Percentiles rank a stretch among this genome's conserved stretches.
Evolutionary conservation across 2,113 vertebrate species (phyloP).

Genomic region (Ctenomys sociabilis): DNA sequence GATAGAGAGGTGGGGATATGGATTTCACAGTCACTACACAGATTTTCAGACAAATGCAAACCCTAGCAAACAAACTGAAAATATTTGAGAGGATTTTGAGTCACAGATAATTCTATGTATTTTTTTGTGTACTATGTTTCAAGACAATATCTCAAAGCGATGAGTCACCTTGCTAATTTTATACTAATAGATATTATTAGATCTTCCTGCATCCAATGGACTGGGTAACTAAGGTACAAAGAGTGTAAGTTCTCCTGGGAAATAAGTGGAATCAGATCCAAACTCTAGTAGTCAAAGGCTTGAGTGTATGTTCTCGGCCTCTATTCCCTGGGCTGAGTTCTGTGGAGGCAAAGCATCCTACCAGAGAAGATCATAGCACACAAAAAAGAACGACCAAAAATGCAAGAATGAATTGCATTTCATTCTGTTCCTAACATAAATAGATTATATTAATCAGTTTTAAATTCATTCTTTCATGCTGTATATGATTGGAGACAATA

Average conservation of each 20-base stretch:
- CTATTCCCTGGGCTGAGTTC: not conserved
- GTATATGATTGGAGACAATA: not conserved
- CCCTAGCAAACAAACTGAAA: not conserved
- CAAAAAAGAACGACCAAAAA: not conserved
- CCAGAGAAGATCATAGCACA: not conserved
- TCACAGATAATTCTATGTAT: not conserved
- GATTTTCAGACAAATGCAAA: not conserved
- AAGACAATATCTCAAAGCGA: not conserved
- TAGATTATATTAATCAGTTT: not conserved
- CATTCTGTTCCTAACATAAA: constrained; percentile 31
- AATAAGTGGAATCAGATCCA: not conserved
- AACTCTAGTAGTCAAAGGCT: not conserved
- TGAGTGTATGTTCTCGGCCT: not conserved
- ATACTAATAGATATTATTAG: not conserved
- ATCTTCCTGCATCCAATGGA: not conserved
- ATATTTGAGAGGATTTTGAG: not conserved
- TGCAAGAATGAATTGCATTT: no score
- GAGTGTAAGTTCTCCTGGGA: not conserved
- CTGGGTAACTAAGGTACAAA: not conserved
- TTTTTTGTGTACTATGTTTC: constrained; percentile 14
- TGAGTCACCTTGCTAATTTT: not conserved
- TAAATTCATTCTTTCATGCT: not conserved
- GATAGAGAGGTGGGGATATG: not conserved
- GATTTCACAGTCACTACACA: not conserved
- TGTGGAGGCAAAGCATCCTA: rapidly evolving